Percentiles rank a stretch among this genome's conserved stretches.
Evolutionary conservation across 2,888 invertebrate genomes (phyloP).

Genomic region (Metellina segmentata): DNA sequence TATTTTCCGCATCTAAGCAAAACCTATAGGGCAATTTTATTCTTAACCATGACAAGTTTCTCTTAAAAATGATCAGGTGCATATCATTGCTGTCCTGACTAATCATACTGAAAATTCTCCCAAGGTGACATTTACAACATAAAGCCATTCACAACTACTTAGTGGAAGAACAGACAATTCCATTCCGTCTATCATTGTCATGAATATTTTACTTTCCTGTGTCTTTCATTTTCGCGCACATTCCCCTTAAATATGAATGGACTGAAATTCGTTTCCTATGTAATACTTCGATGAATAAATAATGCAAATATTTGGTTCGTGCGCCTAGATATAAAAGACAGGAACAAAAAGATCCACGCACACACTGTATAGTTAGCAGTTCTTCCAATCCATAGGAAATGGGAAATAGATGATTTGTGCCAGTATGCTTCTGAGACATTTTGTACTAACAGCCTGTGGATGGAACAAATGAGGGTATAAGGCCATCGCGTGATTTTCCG

Average conservation of each 20-base stretch:
- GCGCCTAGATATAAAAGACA: background rate
- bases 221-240: background rate
- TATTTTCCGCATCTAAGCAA: too few relatives aligned
- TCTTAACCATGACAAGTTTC: too few relatives aligned
- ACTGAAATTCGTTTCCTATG: constrained; percentile 2
- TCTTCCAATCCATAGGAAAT: too few relatives aligned
- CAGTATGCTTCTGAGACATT: background rate
- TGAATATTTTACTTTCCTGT: background rate
- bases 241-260: background rate
- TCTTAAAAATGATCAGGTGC: too few relatives aligned
- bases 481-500: constrained; percentile 29
- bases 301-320: background rate
- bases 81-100: too few relatives aligned
- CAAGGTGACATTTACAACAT: constrained; percentile 3
- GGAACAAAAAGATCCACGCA: too few relatives aligned
- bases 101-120: background rate
- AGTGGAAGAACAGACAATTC: background rate
- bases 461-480: constrained; percentile 32
- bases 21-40: too few relatives aligned
- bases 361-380: too few relatives aligned
- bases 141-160: background rate
- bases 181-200: background rate
- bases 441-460: background rate
- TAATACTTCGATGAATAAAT: constrained; percentile 14
- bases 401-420: background rate